phyloP scores from a whole-genome alignment of 2,113 vertebrate genomes.

The Paraplagusia blochii region DNA sequence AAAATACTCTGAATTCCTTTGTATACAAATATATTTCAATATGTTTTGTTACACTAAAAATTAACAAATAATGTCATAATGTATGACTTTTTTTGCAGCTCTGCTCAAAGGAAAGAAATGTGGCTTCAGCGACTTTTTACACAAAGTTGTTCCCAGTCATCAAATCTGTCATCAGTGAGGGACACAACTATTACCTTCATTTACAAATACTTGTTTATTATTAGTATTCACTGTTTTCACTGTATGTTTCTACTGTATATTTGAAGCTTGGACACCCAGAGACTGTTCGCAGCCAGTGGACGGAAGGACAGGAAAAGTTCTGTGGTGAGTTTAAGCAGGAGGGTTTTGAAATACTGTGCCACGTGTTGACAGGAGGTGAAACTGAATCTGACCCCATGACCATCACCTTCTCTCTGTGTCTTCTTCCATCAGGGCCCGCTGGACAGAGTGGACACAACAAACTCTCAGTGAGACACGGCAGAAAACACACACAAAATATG shows the following conservation, averaged over 20 bases:
- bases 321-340: slow-evolving; percentile 34
- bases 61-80: too few species aligned
- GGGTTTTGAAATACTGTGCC: neutral
- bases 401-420: slow-evolving; percentile 4
- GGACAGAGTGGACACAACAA: slow-evolving; percentile 7
- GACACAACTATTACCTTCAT: neutral
- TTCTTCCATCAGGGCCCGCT: slow-evolving; percentile 34
- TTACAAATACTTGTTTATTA: neutral
- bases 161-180: slow-evolving; percentile 67
- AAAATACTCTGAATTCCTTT: too few species aligned
- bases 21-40: neutral
- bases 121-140: slow-evolving; percentile 64
- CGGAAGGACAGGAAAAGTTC: slow-evolving; percentile 15
- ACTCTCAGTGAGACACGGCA: slow-evolving; percentile 46
- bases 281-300: slow-evolving; percentile 24
- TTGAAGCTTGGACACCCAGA: slow-evolving; percentile 47
- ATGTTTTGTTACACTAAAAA: too few species aligned
- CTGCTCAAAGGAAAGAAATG: slow-evolving; percentile 74
- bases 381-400: slow-evolving; percentile 36
- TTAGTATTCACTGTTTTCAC: neutral
- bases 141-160: slow-evolving; percentile 65
- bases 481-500: too few species aligned
- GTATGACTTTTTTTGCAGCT: slow-evolving; percentile 41
- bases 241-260: neutral
- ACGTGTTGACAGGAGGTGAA: slow-evolving; percentile 42